Conservation (phyloP, 2,888 invertebrate species). For the Hermaeophaga mercurialis region DNA sequence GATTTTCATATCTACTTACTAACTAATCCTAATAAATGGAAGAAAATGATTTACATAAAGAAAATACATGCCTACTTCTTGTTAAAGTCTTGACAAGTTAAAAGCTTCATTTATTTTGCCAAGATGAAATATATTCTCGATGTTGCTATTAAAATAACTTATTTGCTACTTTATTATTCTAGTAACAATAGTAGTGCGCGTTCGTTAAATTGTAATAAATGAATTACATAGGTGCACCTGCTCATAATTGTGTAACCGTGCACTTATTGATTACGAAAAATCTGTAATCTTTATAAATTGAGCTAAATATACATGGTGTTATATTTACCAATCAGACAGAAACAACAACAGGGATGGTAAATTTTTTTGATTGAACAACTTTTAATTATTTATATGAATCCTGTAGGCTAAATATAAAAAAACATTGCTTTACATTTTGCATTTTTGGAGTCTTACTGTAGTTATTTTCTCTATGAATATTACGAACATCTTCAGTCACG, state of each 20-base stretch:
- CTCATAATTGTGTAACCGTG: constrained; percentile 1
- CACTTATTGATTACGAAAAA: not conserved
- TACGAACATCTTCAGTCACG: too few relatives aligned
- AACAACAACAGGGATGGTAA: too few relatives aligned
- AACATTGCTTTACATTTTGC: too few relatives aligned
- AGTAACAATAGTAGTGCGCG: constrained; percentile 11
- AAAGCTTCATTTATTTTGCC: constrained; percentile 9
- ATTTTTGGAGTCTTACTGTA: too few relatives aligned
- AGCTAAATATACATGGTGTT: too few relatives aligned
- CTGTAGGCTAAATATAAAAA: too few relatives aligned
- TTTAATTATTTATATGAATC: too few relatives aligned
- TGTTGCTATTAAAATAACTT: constrained; percentile 16
- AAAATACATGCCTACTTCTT: constrained; percentile 2
- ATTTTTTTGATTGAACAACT: too few relatives aligned
- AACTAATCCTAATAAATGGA: not conserved
- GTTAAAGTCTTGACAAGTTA: constrained; percentile 10
- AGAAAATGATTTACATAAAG: not conserved
- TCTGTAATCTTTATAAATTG: too few relatives aligned
- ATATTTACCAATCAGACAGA: too few relatives aligned
- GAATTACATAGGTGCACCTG: not conserved
- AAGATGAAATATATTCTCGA: constrained; percentile 11
- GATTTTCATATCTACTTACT: too few relatives aligned
- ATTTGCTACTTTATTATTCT: constrained; percentile 8
- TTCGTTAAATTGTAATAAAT: constrained; percentile 8
- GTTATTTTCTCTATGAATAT: too few relatives aligned